Percentiles rank a stretch among this genome's conserved stretches.
phyloP scores from a whole-genome alignment of 2,797 vertebrate species.

The Bryconaethiops microstoma region DNA sequence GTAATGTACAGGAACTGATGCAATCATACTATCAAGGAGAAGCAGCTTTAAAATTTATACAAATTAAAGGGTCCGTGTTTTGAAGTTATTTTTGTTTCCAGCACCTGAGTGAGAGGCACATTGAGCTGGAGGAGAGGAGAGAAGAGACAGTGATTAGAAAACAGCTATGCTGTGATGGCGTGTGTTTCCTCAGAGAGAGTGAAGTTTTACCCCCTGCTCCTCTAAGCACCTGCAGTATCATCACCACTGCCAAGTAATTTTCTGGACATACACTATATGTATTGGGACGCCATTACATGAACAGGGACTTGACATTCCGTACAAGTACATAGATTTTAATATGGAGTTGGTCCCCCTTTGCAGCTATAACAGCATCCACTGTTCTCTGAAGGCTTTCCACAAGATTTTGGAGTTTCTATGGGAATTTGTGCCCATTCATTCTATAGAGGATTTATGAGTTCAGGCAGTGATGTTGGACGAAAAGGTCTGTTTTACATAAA shows the following conservation, averaged over 20 bases:
- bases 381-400: too few relatives aligned
- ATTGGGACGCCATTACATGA: too few relatives aligned
- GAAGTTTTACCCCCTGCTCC: background rate
- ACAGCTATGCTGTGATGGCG: conserved; percentile 3
- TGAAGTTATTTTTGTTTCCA: conserved; percentile 18
- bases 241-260: conserved; percentile 8
- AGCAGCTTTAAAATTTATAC: conserved; percentile 1
- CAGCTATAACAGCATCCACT: too few relatives aligned
- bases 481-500: too few relatives aligned
- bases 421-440: too few relatives aligned
- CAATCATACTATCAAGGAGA: background rate
- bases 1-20: background rate
- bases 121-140: background rate
- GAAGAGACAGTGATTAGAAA: conserved; percentile 25
- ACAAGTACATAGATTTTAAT: too few relatives aligned
- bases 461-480: too few relatives aligned
- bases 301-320: too few relatives aligned
- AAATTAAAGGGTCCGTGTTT: conserved; percentile 8
- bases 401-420: too few relatives aligned
- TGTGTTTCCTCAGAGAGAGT: background rate
- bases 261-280: background rate
- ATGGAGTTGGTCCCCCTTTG: too few relatives aligned
- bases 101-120: conserved; percentile 20
- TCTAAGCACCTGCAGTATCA: conserved; percentile 11
- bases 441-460: too few relatives aligned